A percentile compares a stretch with the other conserved stretches of the same genome.
phyloP scores from a whole-genome alignment of 2,797 vertebrate genomes.

The Schizothorax lantsangensis region DNA sequence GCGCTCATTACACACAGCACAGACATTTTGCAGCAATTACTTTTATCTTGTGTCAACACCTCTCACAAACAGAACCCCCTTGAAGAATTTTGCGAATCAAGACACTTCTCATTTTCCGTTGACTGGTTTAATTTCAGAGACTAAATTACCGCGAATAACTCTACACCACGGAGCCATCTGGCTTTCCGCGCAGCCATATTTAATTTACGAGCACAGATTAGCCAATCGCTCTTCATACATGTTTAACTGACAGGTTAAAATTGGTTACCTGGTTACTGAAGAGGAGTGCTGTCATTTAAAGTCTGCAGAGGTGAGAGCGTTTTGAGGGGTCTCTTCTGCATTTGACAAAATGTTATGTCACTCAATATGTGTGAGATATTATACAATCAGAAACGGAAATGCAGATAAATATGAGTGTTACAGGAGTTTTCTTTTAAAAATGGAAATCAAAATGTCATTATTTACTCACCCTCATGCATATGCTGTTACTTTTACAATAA shows the following conservation, averaged over 20 bases:
- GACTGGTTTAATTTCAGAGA: slow-evolving; percentile 37
- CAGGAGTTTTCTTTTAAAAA: background rate
- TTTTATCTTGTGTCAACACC: slow-evolving; percentile 49
- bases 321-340: background rate
- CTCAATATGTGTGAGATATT: slow-evolving; percentile 21
- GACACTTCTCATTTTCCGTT: slow-evolving; percentile 40
- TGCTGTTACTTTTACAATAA: background rate
- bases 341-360: background rate
- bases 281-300: slow-evolving; percentile 25
- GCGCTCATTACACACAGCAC: slow-evolving; percentile 40
- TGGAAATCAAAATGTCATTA: background rate
- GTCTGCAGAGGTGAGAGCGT: background rate
- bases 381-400: background rate
- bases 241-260: slow-evolving; percentile 51
- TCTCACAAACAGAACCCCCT: slow-evolving; percentile 37
- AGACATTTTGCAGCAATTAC: slow-evolving; percentile 40
- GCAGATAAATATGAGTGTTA: background rate
- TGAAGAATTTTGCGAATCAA: slow-evolving; percentile 47
- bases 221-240: slow-evolving; percentile 50
- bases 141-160: slow-evolving; percentile 34
- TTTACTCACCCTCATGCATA: background rate
- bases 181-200: slow-evolving; percentile 42
- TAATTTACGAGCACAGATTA: slow-evolving; percentile 50
- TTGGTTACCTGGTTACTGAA: slow-evolving; percentile 21
- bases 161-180: slow-evolving; percentile 38